These are phyloP conservation scores for Cephus nigrinus DNA, from an alignment of 2,888 invertebrate species.

Conservation along the genomic window DNA sequence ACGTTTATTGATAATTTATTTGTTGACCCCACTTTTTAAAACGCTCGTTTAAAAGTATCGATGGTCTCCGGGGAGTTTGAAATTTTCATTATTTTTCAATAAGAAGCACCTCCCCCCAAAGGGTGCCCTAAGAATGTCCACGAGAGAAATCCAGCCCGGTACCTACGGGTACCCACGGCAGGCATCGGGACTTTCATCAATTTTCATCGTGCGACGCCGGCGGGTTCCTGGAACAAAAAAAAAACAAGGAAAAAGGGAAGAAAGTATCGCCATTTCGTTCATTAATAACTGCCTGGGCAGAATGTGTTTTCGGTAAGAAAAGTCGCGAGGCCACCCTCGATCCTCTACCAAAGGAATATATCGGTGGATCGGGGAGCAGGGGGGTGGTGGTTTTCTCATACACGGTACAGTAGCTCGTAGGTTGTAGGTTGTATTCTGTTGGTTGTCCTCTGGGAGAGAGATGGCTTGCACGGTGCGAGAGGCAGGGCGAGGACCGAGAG, in stretches of 20 bases:
- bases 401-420: no score
- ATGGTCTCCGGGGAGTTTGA: no score
- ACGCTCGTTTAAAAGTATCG: no score
- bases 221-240: not conserved
- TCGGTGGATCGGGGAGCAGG: conserved; percentile 14
- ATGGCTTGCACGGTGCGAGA: no score
- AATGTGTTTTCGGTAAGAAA: conserved; percentile 55
- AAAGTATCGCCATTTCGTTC: conserved; percentile 33
- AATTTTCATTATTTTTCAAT: conserved; percentile 4
- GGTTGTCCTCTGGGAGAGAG: no score
- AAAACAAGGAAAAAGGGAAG: not conserved
- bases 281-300: conserved; percentile 54
- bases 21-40: no score
- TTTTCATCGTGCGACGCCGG: conserved; percentile 1
- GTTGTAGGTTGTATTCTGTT: no score
- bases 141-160: not conserved
- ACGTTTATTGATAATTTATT: no score
- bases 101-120: no score
- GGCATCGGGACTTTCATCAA: not conserved
- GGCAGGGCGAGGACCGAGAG: no score
- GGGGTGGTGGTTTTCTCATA: no score
- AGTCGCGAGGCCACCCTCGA: conserved; percentile 44
- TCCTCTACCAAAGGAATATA: conserved; percentile 8
- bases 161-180: not conserved
- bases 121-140: no score